These are phyloP conservation scores for Chromoteleia sp. DNA, from an alignment of 2,888 invertebrate species.

Conservation along the genomic window DNA sequence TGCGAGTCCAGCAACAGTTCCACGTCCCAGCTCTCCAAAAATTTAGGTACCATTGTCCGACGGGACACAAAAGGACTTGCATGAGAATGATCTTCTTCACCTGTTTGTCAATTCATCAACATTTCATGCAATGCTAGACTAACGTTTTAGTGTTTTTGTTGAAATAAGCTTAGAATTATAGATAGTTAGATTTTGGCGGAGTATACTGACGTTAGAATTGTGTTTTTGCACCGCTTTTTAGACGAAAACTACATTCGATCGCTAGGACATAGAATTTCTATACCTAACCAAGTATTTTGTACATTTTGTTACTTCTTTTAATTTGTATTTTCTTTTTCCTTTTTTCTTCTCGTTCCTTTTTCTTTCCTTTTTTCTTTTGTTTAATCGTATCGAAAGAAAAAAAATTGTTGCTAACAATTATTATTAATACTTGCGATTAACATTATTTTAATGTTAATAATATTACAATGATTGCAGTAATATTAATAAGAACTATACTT, in stretches of 20 bases:
- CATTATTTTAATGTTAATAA: no score
- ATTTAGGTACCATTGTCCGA: slow-evolving; percentile 78
- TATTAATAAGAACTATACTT: no score
- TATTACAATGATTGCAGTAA: no score
- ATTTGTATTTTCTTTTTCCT: no score
- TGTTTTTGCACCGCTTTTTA: not conserved
- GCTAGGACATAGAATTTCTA: not conserved
- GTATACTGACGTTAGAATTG: not conserved
- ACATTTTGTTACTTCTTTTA: no score
- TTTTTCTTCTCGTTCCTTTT: no score
- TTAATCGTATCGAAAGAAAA: no score
- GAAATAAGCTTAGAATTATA: not conserved
- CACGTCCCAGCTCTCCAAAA: slow-evolving; percentile 80
- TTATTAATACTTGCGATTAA: no score
- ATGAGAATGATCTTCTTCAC: slow-evolving; percentile 65
- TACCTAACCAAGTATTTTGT: slow-evolving; percentile 10
- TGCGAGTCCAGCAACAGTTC: slow-evolving; percentile 81
- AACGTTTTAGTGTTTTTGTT: slow-evolving; percentile 16
- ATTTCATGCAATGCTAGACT: slow-evolving; percentile 40
- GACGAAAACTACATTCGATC: no score
- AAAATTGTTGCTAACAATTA: no score
- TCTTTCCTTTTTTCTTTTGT: no score
- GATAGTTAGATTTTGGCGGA: not conserved
- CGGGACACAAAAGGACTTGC: slow-evolving; percentile 40
- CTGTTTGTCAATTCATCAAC: slow-evolving; percentile 1